phyloP scores from a whole-genome alignment of 35 echinoderm and acorn worm species.

The Chiridota heheva region DNA sequence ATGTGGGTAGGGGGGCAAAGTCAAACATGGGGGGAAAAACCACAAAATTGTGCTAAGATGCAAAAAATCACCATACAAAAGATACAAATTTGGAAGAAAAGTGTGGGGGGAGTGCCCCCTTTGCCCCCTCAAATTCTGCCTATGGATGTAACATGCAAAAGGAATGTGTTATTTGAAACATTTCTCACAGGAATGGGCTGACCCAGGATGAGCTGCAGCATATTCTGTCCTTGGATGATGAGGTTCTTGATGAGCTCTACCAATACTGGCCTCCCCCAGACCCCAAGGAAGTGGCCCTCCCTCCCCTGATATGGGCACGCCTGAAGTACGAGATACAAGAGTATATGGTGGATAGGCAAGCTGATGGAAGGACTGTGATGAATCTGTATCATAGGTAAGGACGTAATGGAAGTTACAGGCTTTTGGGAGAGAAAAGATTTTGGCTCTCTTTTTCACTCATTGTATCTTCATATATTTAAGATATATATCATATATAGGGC shows the following conservation, averaged over 20 bases:
- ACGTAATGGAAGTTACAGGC: neutral
- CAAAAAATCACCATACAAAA: too few relatives aligned
- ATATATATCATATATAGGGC: neutral
- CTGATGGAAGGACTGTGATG: conserved; percentile 87
- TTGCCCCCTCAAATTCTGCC: too few relatives aligned
- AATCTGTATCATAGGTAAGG: conserved; percentile 92
- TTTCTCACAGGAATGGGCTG: conserved; percentile 75
- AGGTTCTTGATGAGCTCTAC: conserved; percentile 94
- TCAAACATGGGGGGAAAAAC: too few relatives aligned
- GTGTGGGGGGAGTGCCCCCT: too few relatives aligned
- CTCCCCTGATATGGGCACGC: conserved; percentile 85
- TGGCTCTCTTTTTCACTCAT: neutral
- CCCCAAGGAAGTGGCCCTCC: conserved; percentile 57
- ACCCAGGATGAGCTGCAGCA: conserved; percentile 82
- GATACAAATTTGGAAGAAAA: too few relatives aligned
- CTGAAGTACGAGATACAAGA: conserved; percentile 90
- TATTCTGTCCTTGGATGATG: conserved; percentile 90
- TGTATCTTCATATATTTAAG: neutral
- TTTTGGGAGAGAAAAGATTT: neutral
- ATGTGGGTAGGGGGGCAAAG: too few relatives aligned
- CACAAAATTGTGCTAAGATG: too few relatives aligned
- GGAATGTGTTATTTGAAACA: too few relatives aligned
- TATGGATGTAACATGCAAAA: too few relatives aligned
- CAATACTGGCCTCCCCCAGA: conserved; percentile 88
- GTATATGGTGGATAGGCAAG: conserved; percentile 86